phyloP scores from a whole-genome alignment of 2,113 vertebrate genomes.

The Dromas ardeola region DNA sequence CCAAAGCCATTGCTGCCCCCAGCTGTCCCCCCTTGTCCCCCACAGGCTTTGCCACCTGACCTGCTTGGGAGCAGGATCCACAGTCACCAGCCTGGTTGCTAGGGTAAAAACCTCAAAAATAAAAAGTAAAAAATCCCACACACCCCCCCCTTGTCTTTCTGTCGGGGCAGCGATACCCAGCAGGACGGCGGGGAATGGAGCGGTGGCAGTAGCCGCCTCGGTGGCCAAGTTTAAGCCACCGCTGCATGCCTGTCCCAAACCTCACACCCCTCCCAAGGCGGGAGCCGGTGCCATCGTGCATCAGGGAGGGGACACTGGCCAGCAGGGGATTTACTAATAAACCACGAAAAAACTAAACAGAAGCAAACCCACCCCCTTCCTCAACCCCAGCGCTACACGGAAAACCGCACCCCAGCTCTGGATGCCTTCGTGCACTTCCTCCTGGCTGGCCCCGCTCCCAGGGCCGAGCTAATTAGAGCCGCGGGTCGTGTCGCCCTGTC shows the following conservation, averaged over 20 bases:
- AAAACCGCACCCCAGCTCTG: background rate
- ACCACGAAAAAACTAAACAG: background rate
- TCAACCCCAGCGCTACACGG: background rate
- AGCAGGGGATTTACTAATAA: background rate
- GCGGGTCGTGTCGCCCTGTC: background rate
- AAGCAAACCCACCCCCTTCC: background rate
- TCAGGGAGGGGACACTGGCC: background rate
- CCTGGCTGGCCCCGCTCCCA: background rate
- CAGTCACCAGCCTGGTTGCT: background rate
- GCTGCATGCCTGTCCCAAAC: background rate
- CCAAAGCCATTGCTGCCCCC: background rate
- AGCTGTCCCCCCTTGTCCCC: too few species aligned
- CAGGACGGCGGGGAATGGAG: background rate
- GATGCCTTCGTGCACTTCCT: background rate
- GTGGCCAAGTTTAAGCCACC: background rate
- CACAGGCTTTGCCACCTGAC: background rate
- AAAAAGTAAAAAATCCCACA: background rate
- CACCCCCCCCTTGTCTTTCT: background rate
- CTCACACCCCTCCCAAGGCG: background rate
- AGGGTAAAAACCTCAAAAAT: background rate
- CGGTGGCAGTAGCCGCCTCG: fast-evolving
- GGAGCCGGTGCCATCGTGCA: fast-evolving
- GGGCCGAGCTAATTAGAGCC: background rate
- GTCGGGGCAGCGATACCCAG: background rate
- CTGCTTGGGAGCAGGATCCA: background rate